These are phyloP conservation scores for Hofmannophila pseudospretella DNA, from an alignment of 2,888 invertebrate species.

Conservation along the genomic window DNA sequence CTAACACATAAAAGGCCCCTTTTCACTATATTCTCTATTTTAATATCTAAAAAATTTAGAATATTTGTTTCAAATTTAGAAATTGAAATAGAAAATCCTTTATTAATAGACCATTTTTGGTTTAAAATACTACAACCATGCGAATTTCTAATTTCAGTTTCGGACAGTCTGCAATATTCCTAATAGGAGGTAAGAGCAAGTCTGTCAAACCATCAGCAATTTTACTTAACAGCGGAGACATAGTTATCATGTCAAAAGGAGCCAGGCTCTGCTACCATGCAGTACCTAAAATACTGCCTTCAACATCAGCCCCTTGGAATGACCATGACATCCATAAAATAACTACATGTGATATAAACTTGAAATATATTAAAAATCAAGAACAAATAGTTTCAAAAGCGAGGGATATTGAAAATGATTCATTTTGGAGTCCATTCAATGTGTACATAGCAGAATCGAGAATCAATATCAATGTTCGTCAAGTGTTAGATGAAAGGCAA, in stretches of 20 bases:
- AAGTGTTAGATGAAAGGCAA: slow-evolving; percentile 85
- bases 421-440: slow-evolving; percentile 74
- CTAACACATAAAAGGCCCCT: no score
- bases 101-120: no score
- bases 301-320: slow-evolving; percentile 69
- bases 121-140: no score
- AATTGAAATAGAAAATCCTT: no score
- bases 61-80: no score
- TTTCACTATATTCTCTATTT: no score
- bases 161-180: slow-evolving; percentile 95
- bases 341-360: slow-evolving; percentile 14
- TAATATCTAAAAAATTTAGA: no score
- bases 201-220: slow-evolving; percentile 83
- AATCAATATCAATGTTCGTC: slow-evolving; percentile 96
- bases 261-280: slow-evolving; percentile 95
- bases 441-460: slow-evolving; percentile 84
- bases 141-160: slow-evolving; percentile 84
- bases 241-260: slow-evolving; percentile 92
- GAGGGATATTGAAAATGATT: slow-evolving; percentile 34
- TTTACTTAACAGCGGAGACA: slow-evolving; percentile 91
- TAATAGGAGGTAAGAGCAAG: slow-evolving; percentile 89
- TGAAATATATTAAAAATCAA: slow-evolving; percentile 38
- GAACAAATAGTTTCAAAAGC: slow-evolving; percentile 27
- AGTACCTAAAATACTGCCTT: slow-evolving; percentile 89
- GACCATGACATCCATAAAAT: slow-evolving; percentile 13